phyloP scores from a whole-genome alignment of 2,888 invertebrate genomes.

The Drosophila affinis region DNA sequence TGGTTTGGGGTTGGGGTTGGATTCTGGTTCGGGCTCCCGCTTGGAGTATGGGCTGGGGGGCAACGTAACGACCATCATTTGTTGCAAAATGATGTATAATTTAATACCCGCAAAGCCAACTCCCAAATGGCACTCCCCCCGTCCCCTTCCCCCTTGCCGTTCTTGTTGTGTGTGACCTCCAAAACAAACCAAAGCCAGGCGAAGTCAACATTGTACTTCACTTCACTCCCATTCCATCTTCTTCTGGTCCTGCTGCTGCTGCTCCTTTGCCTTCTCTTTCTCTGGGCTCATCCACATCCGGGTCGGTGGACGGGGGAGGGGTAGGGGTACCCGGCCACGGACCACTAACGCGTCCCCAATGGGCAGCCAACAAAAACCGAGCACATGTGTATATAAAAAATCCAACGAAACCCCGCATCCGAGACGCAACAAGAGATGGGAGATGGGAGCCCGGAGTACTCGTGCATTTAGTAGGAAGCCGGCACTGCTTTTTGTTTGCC shows the following conservation, averaged over 20 bases:
- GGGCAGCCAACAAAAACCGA: slow-evolving; percentile 75
- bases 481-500: slow-evolving; percentile 66
- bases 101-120: slow-evolving; percentile 81
- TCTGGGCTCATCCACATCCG: slow-evolving; percentile 32
- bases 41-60: slow-evolving; percentile 36
- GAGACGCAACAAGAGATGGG: slow-evolving; percentile 31
- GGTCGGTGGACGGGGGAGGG: slow-evolving; percentile 31
- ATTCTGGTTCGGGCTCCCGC: neutral
- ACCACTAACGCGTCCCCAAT: slow-evolving; percentile 79
- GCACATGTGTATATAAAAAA: slow-evolving; percentile 63
- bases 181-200: slow-evolving; percentile 71
- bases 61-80: slow-evolving; percentile 79
- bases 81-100: slow-evolving; percentile 81
- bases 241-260: neutral
- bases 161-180: slow-evolving; percentile 54
- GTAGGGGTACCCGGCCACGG: slow-evolving; percentile 55
- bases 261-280: slow-evolving; percentile 1
- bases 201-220: slow-evolving; percentile 66
- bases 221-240: slow-evolving; percentile 20
- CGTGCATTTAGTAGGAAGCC: slow-evolving; percentile 71
- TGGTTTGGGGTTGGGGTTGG: slow-evolving; percentile 1
- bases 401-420: slow-evolving; percentile 3
- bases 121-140: slow-evolving; percentile 67
- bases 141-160: neutral
- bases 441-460: slow-evolving; percentile 56